Conservation (phyloP, 2,888 invertebrate species). For the Habroteleia sp. region DNA sequence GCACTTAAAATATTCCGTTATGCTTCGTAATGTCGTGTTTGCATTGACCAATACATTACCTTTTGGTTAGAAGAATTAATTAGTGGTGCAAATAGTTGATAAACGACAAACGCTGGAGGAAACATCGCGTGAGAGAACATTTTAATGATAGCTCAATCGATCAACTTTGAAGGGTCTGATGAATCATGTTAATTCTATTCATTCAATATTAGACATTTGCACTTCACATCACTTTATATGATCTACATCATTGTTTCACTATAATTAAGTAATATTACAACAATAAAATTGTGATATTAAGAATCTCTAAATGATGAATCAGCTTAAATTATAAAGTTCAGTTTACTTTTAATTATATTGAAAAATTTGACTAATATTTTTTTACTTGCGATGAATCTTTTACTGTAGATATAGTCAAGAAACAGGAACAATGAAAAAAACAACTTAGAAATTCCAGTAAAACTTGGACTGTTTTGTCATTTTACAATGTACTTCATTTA, state of each 20-base stretch:
- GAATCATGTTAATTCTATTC: conserved; percentile 67
- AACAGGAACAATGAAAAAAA: too few species aligned
- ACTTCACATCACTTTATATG: conserved; percentile 22
- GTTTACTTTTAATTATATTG: conserved; percentile 7
- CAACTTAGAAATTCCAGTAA: too few species aligned
- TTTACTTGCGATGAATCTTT: too few species aligned
- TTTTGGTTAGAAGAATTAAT: conserved; percentile 56
- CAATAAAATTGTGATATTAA: conserved; percentile 19
- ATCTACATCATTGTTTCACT: conserved; percentile 24
- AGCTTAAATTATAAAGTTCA: too few species aligned
- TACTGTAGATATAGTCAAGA: too few species aligned
- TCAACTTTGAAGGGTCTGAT: conserved; percentile 61
- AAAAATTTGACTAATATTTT: conserved; percentile 6
- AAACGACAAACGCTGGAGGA: conserved; percentile 56
- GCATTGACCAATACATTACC: conserved; percentile 43
- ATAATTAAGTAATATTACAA: conserved; percentile 36
- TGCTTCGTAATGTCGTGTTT: conserved; percentile 28
- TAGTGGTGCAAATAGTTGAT: conserved; percentile 58
- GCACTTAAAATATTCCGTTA: conserved; percentile 34
- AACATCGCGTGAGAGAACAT: conserved; percentile 60
- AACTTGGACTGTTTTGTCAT: background rate
- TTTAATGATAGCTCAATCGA: conserved; percentile 64
- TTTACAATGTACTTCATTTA: background rate
- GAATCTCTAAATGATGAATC: background rate
- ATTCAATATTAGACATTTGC: conserved; percentile 60